Evolutionary conservation across 2,797 vertebrate species (phyloP), one percentile per base, ranked within the genome.

Genomic region (Brachyrhaphis roseni): DNA sequence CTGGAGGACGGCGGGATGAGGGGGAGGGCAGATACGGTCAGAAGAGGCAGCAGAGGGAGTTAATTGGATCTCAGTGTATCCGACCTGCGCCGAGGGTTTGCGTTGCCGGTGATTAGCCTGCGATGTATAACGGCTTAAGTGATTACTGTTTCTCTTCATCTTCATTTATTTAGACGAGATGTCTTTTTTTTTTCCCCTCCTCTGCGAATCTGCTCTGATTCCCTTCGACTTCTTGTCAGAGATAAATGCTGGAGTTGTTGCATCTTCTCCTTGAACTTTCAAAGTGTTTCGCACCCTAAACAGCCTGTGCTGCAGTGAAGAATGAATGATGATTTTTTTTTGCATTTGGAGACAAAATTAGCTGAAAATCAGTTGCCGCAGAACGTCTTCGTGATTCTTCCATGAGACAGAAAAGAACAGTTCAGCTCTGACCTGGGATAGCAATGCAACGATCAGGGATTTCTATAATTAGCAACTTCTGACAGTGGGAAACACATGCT

Each of bases 41-140:
- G 87, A 62, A 4, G 75, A 78, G 84, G 49, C 75, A 55, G 77
- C 79, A 57, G 78, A 86, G 86, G 77, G 82, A 90, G 80, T 91
- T 94, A 92, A 95, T 92, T 93, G 89, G 91, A 93, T 91, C 88
- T 88, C 68, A 23, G 64, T 79, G 83, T 87, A 90, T 91, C 89
- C 84, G 86, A 91, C 90, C 91, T 85, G 82, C 13, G 15, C 76
- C 79, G 83, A 82, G 83, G 86, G 82, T 87, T 88, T 85, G 76
- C 82, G 83, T 88, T 87, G 80, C 28, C 26, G 28, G 83, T 87
- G 89, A 93, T 94, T 90, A 84, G 81, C 77, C 87, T 79, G 76
- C 68, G 83, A 90, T 92, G 83, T 87, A 79, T 80, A 85, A 87
- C 90, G 85, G 82, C 66, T 94, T 84, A 83, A 89, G 70, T 57